Conservation (phyloP, 2,797 vertebrate species). For the Salarias fasciatus region DNA sequence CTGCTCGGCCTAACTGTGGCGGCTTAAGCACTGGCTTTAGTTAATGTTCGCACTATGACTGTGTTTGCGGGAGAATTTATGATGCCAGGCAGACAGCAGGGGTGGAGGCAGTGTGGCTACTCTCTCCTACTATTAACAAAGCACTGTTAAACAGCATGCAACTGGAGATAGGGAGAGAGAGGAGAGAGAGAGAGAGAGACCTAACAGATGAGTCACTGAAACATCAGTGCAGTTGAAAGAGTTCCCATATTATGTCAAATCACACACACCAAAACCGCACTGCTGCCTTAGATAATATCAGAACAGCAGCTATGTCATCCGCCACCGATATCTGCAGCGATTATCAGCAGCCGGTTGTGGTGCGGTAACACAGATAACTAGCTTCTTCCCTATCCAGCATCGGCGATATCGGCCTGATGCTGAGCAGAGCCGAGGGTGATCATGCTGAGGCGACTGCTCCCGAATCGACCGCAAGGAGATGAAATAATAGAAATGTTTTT, state of each 20-base stretch:
- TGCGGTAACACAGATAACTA: neutral
- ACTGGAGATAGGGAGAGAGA: neutral
- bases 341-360: neutral
- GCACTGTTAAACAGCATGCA: neutral
- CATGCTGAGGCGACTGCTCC: neutral
- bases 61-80: conserved; percentile 3
- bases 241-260: too few species aligned
- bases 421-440: neutral
- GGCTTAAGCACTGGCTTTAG: neutral
- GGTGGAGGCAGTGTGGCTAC: neutral
- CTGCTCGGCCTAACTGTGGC: neutral
- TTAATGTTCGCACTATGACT: neutral
- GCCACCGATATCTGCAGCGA: too few species aligned
- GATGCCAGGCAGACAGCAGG: neutral
- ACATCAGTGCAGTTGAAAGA: neutral
- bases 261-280: too few species aligned
- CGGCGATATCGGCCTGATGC: neutral
- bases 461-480: neutral
- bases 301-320: neutral
- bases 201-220: neutral
- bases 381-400: conserved; percentile 9
- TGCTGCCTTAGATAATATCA: neutral
- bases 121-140: conserved; percentile 1
- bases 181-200: neutral
- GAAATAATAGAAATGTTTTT: too few species aligned